Conservation (phyloP, 92 coral and sea anemone species). For the Actinostola sp. region DNA sequence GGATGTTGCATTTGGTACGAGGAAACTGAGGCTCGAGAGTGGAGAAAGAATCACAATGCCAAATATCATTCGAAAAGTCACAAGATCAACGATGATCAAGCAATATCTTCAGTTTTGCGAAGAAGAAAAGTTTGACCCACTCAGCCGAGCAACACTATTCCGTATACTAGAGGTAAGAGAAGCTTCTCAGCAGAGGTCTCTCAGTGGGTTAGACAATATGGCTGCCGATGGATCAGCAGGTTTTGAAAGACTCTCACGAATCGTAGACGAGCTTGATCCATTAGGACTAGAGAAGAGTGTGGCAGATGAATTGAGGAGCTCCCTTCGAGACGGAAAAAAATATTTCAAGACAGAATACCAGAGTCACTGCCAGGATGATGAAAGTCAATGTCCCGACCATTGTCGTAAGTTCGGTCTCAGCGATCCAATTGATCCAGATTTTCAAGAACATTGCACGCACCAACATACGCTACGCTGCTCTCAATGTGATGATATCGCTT, state of each 20-base stretch:
- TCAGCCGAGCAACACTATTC: constrained; percentile 64
- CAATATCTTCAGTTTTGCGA: constrained; percentile 61
- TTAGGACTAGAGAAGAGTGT: constrained; percentile 43
- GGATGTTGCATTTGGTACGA: constrained; percentile 78
- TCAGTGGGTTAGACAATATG: constrained; percentile 63
- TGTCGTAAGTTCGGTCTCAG: constrained; percentile 52
- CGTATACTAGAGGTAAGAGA: too few species aligned
- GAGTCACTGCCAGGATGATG: constrained; percentile 52
- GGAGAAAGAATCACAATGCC: constrained; percentile 67
- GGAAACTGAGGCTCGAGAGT: constrained; percentile 57
- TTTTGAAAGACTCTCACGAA: constrained; percentile 27
- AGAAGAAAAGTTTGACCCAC: constrained; percentile 56
- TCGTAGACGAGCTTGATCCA: constrained; percentile 51
- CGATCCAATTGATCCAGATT: constrained; percentile 51
- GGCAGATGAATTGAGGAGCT: constrained; percentile 33
- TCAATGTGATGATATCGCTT: constrained; percentile 63
- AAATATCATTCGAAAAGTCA: constrained; percentile 68
- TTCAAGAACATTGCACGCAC: constrained; percentile 46
- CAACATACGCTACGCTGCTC: constrained; percentile 48
- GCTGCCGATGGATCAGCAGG: constrained; percentile 58
- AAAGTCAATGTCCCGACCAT: constrained; percentile 42
- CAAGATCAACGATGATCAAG: constrained; percentile 73
- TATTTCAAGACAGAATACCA: constrained; percentile 30
- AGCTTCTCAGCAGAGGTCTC: constrained; percentile 54
- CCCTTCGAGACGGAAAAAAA: constrained; percentile 39